Conservation (phyloP, 2,113 vertebrate species). For the Lepus timidus region DNA sequence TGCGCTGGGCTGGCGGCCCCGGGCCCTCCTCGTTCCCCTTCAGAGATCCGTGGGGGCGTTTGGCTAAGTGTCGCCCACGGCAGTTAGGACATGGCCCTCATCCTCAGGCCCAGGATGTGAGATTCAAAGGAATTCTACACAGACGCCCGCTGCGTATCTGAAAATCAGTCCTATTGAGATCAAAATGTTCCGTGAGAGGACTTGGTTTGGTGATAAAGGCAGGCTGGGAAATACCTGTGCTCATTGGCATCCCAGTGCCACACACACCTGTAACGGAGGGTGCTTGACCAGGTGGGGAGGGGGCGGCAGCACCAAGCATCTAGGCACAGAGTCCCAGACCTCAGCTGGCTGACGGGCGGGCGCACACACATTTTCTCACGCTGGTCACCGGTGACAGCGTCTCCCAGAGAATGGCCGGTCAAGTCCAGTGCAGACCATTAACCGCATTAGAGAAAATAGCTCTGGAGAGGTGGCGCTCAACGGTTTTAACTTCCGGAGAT, state of each 20-base stretch:
- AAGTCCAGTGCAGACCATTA: conserved; percentile 66
- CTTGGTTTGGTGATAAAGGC: conserved; percentile 17
- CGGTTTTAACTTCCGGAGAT: conserved; percentile 82
- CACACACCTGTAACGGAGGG: conserved; percentile 19
- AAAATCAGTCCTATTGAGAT: conserved; percentile 3
- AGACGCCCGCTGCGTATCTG: background rate
- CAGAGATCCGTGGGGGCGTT: background rate
- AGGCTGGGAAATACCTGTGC: conserved; percentile 8
- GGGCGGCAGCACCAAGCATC: background rate
- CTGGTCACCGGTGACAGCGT: conserved; percentile 49
- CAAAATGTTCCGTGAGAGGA: conserved; percentile 45
- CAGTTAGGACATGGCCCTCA: background rate
- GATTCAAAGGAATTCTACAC: conserved; percentile 17
- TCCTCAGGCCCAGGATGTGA: background rate
- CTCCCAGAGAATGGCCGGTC: conserved; percentile 64
- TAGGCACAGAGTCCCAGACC: conserved; percentile 46
- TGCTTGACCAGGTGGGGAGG: background rate
- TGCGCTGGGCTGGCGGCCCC: background rate
- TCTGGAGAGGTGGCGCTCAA: conserved; percentile 77
- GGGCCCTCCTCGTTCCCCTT: background rate
- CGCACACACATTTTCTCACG: conserved; percentile 67
- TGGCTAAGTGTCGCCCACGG: background rate
- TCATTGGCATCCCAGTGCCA: background rate
- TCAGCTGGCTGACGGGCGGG: conserved; percentile 16
- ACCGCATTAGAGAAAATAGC: conserved; percentile 75